Evolutionary conservation across 1,140 invertebrate species (phyloP).

Genomic region (Hesperophylax magnus): DNA sequence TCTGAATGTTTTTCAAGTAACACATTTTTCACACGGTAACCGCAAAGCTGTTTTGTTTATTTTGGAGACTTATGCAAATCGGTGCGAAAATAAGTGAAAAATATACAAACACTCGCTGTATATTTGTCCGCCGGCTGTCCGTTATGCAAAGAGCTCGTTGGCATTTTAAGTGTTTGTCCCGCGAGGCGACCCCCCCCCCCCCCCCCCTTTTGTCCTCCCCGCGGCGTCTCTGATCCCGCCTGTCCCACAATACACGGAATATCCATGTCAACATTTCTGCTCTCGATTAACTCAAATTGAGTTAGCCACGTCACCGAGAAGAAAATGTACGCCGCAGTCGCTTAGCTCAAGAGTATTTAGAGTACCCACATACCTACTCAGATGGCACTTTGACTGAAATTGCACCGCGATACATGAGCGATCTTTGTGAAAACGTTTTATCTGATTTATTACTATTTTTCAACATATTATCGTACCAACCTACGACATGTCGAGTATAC

Average conservation of each 20-base stretch:
- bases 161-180: conserved; percentile 49
- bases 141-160: conserved; percentile 47
- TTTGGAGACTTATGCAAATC: conserved; percentile 27
- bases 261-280: conserved; percentile 30
- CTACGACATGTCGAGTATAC: too few relatives aligned
- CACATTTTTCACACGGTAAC: too few relatives aligned
- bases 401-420: too few relatives aligned
- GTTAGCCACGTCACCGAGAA: conserved; percentile 1
- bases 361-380: too few relatives aligned
- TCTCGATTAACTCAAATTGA: conserved; percentile 42
- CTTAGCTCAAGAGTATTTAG: not conserved
- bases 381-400: too few relatives aligned
- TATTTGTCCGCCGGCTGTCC: conserved; percentile 42
- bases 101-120: conserved; percentile 22
- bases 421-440: too few relatives aligned
- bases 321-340: not conserved
- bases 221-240: conserved; percentile 13
- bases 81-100: conserved; percentile 35
- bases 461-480: too few relatives aligned
- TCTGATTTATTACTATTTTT: too few relatives aligned
- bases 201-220: not conserved
- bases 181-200: not conserved
- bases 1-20: not conserved
- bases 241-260: conserved; percentile 8
- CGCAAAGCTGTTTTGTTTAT: too few relatives aligned